These are phyloP conservation scores for Megalonaias nervosa DNA, from an alignment of 1,140 invertebrate genomes.

Conservation along the genomic window DNA sequence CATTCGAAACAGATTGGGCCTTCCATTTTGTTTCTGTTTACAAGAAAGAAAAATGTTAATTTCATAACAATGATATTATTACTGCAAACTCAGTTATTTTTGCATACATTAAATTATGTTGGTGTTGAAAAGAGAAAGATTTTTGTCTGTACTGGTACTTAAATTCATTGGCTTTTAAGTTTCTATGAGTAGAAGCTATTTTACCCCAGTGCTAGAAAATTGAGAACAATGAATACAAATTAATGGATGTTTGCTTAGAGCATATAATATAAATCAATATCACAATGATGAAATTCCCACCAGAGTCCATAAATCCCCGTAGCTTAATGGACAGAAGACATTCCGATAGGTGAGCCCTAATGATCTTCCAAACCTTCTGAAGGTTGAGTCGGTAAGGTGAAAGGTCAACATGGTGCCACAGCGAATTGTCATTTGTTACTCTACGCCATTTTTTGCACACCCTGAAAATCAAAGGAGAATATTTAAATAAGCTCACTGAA, in stretches of 20 bases:
- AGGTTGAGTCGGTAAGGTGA: conserved; percentile 46
- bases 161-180: background rate
- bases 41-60: no score
- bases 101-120: background rate
- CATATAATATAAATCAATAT: no score
- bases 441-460: conserved; percentile 55
- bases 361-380: conserved; percentile 55
- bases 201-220: background rate
- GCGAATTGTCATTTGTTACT: conserved; percentile 51
- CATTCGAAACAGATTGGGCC: conserved; percentile 19
- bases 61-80: no score
- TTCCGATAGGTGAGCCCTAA: conserved; percentile 56
- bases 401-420: conserved; percentile 60
- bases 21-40: conserved; percentile 11
- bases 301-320: conserved; percentile 43
- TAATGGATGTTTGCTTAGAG: no score
- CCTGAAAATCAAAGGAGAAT: conserved; percentile 35
- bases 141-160: background rate
- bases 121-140: background rate
- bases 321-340: conserved; percentile 47
- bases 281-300: conserved; percentile 12
- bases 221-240: background rate
- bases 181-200: background rate
- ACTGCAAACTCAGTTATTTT: no score
- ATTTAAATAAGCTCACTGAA: background rate